phyloP scores from a whole-genome alignment of 1,140 invertebrate genomes.

The Trichonephila inaurata region DNA sequence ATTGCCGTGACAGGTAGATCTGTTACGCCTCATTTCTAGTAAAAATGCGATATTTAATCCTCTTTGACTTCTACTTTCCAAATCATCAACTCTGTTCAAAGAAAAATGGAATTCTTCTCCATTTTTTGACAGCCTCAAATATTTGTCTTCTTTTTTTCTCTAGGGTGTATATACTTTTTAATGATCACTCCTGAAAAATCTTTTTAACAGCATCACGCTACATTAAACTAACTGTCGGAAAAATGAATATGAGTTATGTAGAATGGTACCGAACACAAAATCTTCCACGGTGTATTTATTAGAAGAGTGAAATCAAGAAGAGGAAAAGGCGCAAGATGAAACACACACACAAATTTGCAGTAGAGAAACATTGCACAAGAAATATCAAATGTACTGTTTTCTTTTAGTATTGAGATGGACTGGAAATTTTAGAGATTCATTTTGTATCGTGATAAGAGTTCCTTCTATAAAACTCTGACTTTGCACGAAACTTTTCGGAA shows the following conservation, averaged over 20 bases:
- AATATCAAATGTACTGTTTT: no score
- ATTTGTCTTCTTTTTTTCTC: neutral
- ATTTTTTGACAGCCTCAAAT: conserved; percentile 19
- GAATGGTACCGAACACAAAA: neutral
- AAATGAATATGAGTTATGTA: neutral
- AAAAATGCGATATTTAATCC: conserved; percentile 47
- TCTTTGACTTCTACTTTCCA: conserved; percentile 36
- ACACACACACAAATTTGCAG: no score
- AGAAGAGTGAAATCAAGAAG: neutral
- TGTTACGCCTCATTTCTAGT: conserved; percentile 33
- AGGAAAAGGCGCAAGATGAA: neutral
- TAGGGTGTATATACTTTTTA: neutral
- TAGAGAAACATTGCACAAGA: no score
- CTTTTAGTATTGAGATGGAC: no score
- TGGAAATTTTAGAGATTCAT: no score
- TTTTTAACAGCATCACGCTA: conserved; percentile 43
- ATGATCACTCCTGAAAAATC: conserved; percentile 3
- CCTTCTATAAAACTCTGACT: no score
- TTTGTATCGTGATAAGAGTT: no score
- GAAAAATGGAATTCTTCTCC: neutral
- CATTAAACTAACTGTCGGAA: conserved; percentile 39
- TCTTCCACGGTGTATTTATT: neutral
- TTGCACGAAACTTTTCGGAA: no score
- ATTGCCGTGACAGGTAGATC: conserved; percentile 5
- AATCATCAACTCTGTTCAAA: conserved; percentile 9